These are phyloP conservation scores for Coturnix japonica DNA, from an alignment of 2,113 vertebrate species.

Conservation along the genomic window DNA sequence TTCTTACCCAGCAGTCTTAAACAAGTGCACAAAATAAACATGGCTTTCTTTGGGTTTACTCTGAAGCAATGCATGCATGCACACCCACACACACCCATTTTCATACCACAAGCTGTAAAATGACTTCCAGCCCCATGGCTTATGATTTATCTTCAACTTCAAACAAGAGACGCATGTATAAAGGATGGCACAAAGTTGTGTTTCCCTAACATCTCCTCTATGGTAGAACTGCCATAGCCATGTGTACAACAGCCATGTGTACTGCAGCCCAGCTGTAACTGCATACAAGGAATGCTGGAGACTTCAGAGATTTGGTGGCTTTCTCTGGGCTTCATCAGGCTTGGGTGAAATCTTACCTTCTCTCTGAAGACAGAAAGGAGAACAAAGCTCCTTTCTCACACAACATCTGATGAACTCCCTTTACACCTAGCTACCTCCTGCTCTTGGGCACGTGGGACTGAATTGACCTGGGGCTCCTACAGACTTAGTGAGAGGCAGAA, in stretches of 20 bases:
- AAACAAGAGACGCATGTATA: background rate
- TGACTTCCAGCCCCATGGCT: background rate
- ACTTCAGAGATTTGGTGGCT: background rate
- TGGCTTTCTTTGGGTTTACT: background rate
- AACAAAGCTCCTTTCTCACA: background rate
- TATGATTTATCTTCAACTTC: constrained; percentile 11
- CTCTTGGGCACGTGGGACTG: background rate
- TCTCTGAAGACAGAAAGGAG: background rate
- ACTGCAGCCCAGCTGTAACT: background rate
- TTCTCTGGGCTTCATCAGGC: no score
- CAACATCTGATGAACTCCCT: background rate
- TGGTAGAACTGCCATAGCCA: background rate
- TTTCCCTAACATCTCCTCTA: background rate
- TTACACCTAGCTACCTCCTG: background rate
- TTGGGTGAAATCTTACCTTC: background rate
- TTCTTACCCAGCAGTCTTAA: background rate
- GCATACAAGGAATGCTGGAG: background rate
- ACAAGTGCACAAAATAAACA: background rate
- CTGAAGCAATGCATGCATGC: background rate
- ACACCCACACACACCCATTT: background rate
- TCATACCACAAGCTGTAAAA: background rate
- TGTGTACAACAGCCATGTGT: background rate
- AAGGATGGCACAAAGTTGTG: background rate
- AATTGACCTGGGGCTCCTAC: background rate
- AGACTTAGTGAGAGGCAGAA: background rate